These are phyloP conservation scores for Anthopleura xanthogrammica DNA, from an alignment of 92 coral and sea anemone genomes.

Conservation along the genomic window DNA sequence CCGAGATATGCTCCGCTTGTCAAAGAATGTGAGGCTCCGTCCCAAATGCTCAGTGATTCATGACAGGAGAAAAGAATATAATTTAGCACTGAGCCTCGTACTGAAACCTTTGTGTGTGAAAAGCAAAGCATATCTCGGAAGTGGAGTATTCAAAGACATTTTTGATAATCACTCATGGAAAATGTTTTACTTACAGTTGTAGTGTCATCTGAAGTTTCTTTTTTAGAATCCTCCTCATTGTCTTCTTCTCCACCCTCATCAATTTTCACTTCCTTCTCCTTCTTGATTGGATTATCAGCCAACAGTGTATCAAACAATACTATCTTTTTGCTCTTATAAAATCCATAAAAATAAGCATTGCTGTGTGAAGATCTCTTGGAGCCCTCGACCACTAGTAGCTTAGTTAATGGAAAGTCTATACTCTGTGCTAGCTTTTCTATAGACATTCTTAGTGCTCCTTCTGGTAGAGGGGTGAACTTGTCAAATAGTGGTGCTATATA, in stretches of 20 bases:
- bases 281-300: conserved; percentile 74
- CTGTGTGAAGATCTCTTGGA: conserved; percentile 95
- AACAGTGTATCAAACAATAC: conserved; percentile 90
- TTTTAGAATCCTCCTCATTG: conserved; percentile 19
- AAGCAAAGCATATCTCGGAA: too few species aligned
- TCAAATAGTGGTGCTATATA: conserved; percentile 96
- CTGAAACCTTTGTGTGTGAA: too few species aligned
- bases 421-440: conserved; percentile 84
- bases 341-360: conserved; percentile 96
- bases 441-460: conserved; percentile 71
- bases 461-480: conserved; percentile 94
- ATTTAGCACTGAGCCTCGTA: too few species aligned
- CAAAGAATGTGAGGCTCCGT: too few species aligned
- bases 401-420: conserved; percentile 85
- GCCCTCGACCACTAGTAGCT: conserved; percentile 90
- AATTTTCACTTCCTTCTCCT: conserved; percentile 47
- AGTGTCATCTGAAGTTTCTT: conserved; percentile 5
- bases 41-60: too few species aligned
- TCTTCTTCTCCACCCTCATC: conserved; percentile 13
- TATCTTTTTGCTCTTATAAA: conserved; percentile 95
- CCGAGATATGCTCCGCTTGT: too few species aligned
- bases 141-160: too few species aligned
- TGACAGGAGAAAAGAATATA: too few species aligned
- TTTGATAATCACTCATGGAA: too few species aligned
- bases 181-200: neutral